Conservation (phyloP, 2,113 vertebrate species). For the Alexandromys fortis region DNA sequence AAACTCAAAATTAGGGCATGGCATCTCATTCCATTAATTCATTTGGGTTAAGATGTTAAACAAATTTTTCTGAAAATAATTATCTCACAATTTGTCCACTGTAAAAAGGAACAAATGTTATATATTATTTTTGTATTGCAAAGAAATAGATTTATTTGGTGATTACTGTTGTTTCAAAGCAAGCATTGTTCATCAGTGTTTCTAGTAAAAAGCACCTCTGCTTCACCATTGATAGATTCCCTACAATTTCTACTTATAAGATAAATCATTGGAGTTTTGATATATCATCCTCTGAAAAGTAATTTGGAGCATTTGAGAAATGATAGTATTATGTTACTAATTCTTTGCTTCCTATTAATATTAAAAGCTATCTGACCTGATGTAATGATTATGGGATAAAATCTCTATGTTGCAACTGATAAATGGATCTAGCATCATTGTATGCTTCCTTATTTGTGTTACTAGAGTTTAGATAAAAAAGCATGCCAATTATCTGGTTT, state of each 20-base stretch:
- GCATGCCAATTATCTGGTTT: not conserved
- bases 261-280: constrained; percentile 48
- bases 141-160: constrained; percentile 13
- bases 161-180: constrained; percentile 51
- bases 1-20: not conserved
- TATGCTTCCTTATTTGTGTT: not conserved
- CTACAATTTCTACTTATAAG: not conserved
- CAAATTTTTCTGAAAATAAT: too few species aligned
- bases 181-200: constrained; percentile 38
- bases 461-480: not conserved
- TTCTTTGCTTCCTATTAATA: constrained; percentile 57
- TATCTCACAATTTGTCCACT: too few species aligned
- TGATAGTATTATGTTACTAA: constrained; percentile 30
- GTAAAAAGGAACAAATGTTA: not conserved
- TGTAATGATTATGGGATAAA: not conserved
- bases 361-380: not conserved
- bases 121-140: not conserved
- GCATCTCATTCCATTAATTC: not conserved
- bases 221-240: not conserved
- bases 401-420: not conserved
- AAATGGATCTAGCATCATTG: not conserved
- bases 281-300: not conserved
- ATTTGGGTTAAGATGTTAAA: not conserved
- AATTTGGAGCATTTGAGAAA: constrained; percentile 30
- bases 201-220: not conserved